A percentile compares a stretch with the other conserved stretches of the same genome.
These are phyloP conservation scores for Euzophera pinguis DNA, from an alignment of 2,888 invertebrate species.

Conservation along the genomic window DNA sequence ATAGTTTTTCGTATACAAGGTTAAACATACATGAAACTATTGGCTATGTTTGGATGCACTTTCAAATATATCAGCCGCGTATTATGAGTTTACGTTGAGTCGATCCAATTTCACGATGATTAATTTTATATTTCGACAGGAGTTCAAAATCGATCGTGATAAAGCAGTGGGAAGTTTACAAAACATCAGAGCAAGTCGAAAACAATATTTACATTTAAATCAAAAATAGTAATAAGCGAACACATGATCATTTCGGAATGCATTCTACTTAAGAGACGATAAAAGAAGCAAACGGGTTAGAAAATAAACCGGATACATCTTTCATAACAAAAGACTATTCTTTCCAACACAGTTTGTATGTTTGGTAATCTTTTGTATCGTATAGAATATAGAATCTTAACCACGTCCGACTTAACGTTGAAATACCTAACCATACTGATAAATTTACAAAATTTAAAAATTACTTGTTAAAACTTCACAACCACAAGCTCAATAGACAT, in stretches of 20 bases:
- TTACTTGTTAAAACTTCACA: background rate
- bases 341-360: no score
- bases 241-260: background rate
- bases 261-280: background rate
- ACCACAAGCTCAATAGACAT: background rate
- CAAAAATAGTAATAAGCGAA: conserved; percentile 1
- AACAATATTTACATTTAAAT: conserved; percentile 21
- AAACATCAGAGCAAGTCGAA: conserved; percentile 25
- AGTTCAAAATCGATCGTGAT: conserved; percentile 11
- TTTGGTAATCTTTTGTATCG: no score
- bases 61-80: background rate
- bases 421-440: no score
- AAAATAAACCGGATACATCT: no score
- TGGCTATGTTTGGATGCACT: conserved; percentile 11
- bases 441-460: background rate
- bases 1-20: conserved; percentile 13
- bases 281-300: no score
- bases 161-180: conserved; percentile 24
- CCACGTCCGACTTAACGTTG: no score
- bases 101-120: conserved; percentile 4
- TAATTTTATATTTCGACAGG: conserved; percentile 9
- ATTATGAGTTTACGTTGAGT: conserved; percentile 4
- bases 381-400: no score
- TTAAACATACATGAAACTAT: conserved; percentile 11
- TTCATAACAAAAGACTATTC: no score